phyloP scores from a whole-genome alignment of 2,113 vertebrate species.

The Rhabdornis inornatus region DNA sequence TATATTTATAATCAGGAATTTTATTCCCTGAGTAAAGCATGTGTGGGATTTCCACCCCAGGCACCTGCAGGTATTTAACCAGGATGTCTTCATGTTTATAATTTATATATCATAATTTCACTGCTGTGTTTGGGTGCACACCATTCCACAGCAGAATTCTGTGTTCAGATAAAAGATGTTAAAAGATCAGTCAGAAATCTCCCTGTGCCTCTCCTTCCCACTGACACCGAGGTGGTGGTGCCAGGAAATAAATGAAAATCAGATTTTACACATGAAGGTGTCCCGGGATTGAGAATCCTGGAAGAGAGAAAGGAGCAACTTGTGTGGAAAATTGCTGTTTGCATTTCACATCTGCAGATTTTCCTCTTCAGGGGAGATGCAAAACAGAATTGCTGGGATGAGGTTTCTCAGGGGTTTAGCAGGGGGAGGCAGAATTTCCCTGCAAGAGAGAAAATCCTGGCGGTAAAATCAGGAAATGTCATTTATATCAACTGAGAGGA shows the following conservation, averaged over 20 bases:
- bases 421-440: background rate
- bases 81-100: no score
- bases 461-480: background rate
- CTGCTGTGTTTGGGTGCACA: background rate
- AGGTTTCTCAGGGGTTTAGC: background rate
- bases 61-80: background rate
- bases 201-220: background rate
- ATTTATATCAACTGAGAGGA: background rate
- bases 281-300: background rate
- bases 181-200: background rate
- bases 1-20: background rate
- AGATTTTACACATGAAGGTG: background rate
- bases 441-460: background rate
- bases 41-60: background rate
- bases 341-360: background rate
- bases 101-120: background rate
- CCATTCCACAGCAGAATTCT: background rate
- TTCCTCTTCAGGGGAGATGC: background rate
- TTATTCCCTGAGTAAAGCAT: background rate
- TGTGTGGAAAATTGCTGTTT: background rate
- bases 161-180: background rate
- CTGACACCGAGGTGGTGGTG: background rate
- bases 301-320: background rate
- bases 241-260: background rate
- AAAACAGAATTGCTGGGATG: background rate